Base-by-base conservation (phyloP, 2,113 vertebrate genomes). In the Puffinus mauretanicus region DNA sequence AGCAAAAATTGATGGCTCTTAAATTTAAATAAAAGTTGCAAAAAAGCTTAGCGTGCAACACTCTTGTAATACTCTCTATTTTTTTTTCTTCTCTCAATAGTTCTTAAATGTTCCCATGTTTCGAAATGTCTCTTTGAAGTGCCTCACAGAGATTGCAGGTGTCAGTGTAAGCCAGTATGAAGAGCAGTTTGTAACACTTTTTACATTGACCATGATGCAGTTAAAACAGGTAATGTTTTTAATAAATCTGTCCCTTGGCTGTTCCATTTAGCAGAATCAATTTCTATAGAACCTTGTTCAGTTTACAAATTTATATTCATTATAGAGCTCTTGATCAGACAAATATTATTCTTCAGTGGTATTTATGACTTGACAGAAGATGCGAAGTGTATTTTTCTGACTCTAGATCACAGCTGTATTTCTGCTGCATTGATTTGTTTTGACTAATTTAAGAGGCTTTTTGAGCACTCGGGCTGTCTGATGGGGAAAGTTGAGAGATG, bases 71-170 rank as follows among this genome's bases (percentile, higher is more conserved):
- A 27, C 3, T 51, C 13, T 42, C 12, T 80, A 80, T 52, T 29
- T 20, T 13, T 10, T 66, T 77, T 87, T 10, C 11, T 82, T 90
- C 61, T 86, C 76, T 92, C n/a, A 80, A 60, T 95, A 99, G 99
- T 99, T 99, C 97, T 97, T 99, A 97, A 99, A 99, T 96, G 99
- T 99, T 82, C 99, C 99, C 66, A 99, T 99, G 99, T 99, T 99
- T 96, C 99, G 99, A 94, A 99, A 99, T 22, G 99, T 99, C 88
- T 99, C 99, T 57, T 97, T 99, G 96, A 99, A 99, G 98, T 99
- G 99, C 98, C 98, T 99, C 98, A 99, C 99, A 72, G 99, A 99
- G 97, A 99, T 99, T 75, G 99, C 99, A 62, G 99, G 99, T 51
- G 99, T 99, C 96, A 99, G 99, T 61, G 99, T 99, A 88, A 99